Conservation (phyloP, 2,113 vertebrate species). For the Sigmodon hispidus region DNA sequence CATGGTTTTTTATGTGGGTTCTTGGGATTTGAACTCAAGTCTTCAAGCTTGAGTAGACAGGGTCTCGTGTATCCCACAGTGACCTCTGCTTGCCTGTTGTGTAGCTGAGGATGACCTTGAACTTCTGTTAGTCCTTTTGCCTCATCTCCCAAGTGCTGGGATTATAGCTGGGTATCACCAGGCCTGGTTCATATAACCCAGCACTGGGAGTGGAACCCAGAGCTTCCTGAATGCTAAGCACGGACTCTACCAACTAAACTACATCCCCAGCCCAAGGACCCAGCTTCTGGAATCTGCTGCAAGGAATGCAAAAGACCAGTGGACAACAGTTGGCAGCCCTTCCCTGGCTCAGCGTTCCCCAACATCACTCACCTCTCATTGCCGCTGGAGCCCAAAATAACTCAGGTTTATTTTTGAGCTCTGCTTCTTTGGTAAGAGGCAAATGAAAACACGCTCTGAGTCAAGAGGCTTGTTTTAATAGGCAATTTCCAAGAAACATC, state of each 20-base stretch:
- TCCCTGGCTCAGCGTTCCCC: neutral
- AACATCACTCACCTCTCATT: neutral
- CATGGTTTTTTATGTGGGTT: neutral
- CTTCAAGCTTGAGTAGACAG: neutral
- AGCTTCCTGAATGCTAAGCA: neutral
- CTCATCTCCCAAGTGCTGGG: neutral
- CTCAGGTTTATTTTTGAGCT: neutral
- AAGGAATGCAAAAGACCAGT: neutral
- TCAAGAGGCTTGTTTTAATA: constrained; percentile 34
- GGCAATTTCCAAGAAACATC: neutral
- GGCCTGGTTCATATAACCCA: neutral
- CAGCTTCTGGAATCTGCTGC: neutral
- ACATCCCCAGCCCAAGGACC: neutral
- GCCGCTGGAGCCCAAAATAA: neutral
- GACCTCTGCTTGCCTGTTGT: neutral
- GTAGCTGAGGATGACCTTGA: neutral
- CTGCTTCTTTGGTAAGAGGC: neutral
- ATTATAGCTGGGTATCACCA: neutral
- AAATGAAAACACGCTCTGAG: neutral
- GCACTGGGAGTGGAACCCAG: neutral
- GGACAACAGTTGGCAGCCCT: neutral
- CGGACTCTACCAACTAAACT: neutral
- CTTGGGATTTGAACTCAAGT: neutral
- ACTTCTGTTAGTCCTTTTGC: neutral
- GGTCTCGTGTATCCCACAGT: neutral